phyloP scores from a whole-genome alignment of 2,797 vertebrate genomes.

The Hydrocynus forskahlii region DNA sequence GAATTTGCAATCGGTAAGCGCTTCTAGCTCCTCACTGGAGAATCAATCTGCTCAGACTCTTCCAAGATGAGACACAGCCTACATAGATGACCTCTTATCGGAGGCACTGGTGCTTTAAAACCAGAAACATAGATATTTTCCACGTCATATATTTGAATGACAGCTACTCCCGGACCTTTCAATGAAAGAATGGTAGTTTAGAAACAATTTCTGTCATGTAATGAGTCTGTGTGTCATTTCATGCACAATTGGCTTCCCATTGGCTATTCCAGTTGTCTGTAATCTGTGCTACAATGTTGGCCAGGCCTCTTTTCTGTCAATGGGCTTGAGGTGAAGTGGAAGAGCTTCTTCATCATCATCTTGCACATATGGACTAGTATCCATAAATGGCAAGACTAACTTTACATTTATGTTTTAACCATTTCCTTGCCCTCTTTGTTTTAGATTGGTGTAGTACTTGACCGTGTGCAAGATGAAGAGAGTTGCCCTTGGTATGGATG shows the following conservation, averaged over 20 bases:
- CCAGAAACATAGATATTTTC: conserved; percentile 11
- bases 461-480: too few relatives aligned
- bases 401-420: neutral
- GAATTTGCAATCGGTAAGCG: conserved; percentile 10
- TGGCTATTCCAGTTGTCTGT: neutral
- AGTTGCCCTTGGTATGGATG: too few relatives aligned
- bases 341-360: neutral
- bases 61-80: conserved; percentile 25
- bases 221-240: conserved; percentile 17
- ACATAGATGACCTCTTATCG: conserved; percentile 28
- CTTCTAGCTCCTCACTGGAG: conserved; percentile 19
- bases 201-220: conserved; percentile 8
- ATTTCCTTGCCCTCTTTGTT: too few relatives aligned
- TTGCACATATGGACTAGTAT: neutral
- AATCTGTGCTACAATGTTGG: neutral
- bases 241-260: conserved; percentile 17
- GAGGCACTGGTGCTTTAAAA: conserved; percentile 36
- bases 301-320: neutral
- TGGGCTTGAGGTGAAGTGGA: neutral
- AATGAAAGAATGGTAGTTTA: neutral
- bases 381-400: neutral
- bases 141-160: neutral
- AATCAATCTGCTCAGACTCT: conserved; percentile 27
- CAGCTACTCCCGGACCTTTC: neutral
- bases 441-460: too few relatives aligned